Evolutionary conservation across 2,113 vertebrate species (phyloP).

Genomic region (Aleadryas rufinucha): DNA sequence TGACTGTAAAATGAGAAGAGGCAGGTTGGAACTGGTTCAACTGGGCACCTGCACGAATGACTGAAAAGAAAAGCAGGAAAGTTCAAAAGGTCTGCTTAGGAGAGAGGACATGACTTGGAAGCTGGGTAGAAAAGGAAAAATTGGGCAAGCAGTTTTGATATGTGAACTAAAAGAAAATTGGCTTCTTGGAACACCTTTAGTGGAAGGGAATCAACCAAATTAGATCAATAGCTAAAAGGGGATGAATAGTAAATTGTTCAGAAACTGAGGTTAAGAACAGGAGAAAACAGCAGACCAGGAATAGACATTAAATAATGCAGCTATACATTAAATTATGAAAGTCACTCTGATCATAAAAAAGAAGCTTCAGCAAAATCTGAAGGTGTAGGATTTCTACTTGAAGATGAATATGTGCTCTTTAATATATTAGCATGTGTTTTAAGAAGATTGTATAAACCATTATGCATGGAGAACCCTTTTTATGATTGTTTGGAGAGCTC

Average conservation of each 20-base stretch:
- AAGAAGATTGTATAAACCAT: slow-evolving; percentile 32
- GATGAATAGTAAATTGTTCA: not conserved
- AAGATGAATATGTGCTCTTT: slow-evolving; percentile 33
- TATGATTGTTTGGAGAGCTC: slow-evolving; percentile 45
- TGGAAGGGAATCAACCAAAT: not conserved
- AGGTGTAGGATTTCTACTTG: not conserved
- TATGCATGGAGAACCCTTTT: slow-evolving; percentile 45
- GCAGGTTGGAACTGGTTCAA: not conserved
- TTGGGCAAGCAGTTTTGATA: not conserved
- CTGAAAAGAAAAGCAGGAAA: not conserved
- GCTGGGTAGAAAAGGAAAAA: not conserved
- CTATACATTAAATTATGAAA: not conserved
- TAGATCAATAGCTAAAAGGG: not conserved
- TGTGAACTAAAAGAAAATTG: not conserved
- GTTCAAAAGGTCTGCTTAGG: not conserved
- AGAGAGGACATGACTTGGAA: not conserved
- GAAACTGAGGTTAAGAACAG: not conserved
- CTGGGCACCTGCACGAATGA: not conserved
- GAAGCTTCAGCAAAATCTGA: not conserved
- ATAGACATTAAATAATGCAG: not conserved
- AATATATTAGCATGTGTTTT: slow-evolving; percentile 54
- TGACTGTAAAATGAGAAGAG: not conserved
- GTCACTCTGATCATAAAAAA: not conserved
- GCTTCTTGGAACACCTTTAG: not conserved
- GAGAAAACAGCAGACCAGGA: not conserved